Evolutionary conservation across 2,113 vertebrate species (phyloP).

Genomic region (Sisor rabdophorus): DNA sequence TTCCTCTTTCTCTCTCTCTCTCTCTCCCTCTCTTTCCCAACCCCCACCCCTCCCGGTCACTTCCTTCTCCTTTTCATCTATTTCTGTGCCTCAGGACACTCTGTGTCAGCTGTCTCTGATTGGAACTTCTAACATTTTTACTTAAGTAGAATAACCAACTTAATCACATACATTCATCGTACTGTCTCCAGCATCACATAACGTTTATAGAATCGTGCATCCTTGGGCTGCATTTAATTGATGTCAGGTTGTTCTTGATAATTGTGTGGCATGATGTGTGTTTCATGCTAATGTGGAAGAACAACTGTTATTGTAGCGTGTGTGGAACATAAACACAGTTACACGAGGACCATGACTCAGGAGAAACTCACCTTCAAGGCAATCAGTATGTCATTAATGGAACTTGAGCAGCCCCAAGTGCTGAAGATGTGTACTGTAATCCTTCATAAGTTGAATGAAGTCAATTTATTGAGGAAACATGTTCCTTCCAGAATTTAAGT

Average conservation of each 20-base stretch:
- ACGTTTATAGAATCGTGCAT: not conserved
- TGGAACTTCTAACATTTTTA: not conserved
- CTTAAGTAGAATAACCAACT: not conserved
- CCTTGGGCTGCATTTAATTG: not conserved
- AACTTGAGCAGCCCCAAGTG: conserved; percentile 26
- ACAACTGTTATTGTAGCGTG: not conserved
- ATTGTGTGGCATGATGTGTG: conserved; percentile 1
- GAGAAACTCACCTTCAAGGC: not conserved
- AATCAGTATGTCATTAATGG: conserved; percentile 6
- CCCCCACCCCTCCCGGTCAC: not conserved
- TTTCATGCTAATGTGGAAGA: not conserved
- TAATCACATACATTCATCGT: not conserved
- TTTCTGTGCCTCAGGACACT: not conserved
- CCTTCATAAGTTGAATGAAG: too few species aligned
- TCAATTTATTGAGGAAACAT: too few species aligned
- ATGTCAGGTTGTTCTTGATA: not conserved
- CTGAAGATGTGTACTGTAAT: conserved; percentile 2
- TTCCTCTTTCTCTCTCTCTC: not conserved
- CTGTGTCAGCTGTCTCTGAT: not conserved
- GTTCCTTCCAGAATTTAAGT: too few species aligned
- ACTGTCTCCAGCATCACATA: not conserved
- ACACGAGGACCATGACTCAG: conserved; percentile 29
- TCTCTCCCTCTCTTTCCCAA: not conserved
- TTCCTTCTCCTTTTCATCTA: not conserved
- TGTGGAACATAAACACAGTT: conserved; percentile 4